These are phyloP conservation scores for Polietes domitor DNA, from an alignment of 2,888 invertebrate genomes.

Conservation along the genomic window DNA sequence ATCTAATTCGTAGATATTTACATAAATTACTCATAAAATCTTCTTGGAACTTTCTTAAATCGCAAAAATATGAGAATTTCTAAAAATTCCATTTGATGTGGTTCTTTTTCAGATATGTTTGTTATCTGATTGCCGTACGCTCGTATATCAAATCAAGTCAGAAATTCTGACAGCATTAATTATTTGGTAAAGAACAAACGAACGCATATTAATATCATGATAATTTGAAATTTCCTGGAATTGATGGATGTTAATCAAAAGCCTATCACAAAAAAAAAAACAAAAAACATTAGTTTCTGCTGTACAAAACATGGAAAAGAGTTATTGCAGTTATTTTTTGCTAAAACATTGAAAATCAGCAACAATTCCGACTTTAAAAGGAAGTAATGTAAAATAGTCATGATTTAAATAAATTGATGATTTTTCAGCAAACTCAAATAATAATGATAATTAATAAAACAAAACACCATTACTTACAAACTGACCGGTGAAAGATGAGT, in stretches of 20 bases:
- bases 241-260: neutral
- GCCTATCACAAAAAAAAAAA: neutral
- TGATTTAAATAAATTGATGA: constrained; percentile 35
- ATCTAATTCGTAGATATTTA: neutral
- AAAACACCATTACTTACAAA: neutral
- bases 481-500: neutral
- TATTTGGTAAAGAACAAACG: neutral
- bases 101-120: constrained; percentile 19
- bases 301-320: neutral
- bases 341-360: neutral
- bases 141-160: neutral
- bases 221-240: constrained; percentile 37
- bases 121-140: neutral
- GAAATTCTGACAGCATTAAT: neutral
- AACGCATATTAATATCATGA: constrained; percentile 13
- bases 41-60: constrained; percentile 24
- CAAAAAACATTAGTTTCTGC: neutral
- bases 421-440: neutral
- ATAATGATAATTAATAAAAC: constrained; percentile 21
- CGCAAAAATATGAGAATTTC: neutral
- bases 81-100: neutral
- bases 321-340: neutral
- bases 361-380: constrained; percentile 39
- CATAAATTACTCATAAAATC: constrained; percentile 15
- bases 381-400: constrained; percentile 36